Evolutionary conservation across 1,140 invertebrate species (phyloP), one percentile per base, ranked within the genome.

Genomic region (Steinernema khuongi): DNA sequence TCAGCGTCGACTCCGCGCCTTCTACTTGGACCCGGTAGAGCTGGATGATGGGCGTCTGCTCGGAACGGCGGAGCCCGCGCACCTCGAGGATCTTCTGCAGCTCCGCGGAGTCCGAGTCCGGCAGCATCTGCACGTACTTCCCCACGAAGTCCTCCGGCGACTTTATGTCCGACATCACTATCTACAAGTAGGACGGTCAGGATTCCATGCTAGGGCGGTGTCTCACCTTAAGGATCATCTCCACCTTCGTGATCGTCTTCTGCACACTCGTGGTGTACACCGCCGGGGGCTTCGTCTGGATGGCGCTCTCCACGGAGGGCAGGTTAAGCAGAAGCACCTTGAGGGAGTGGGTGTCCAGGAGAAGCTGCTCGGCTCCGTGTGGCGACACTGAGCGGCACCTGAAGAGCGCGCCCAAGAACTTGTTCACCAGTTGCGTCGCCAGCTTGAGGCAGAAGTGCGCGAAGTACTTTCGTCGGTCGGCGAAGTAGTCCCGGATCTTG

Each of bases 391-490:
- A 91, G 80, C 94, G 94, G 82, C 96, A 99, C 83, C 94, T 94
- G 85, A 93, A 97, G 17, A 99, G 87, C 80, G 92, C 91, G 73
- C 92, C 91, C 31, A 97, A 91, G 82, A 95, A 94, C 86, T 97
- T 97, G 18, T 93, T 92, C 17, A 76, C 73, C 72, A 86, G 85
- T 86, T 88, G 91, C 89, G 89, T 90, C 0, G 92, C 93, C 88
- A 98, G 96, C 85, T 95, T 93, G 14, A 96, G 91, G 85, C 95
- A 98, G 82, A 99, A 94, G 86, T 98, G 93, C 0, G 95, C 97
- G 86, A 97, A 99, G 86, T 98, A 98, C 88, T 98, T 99, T 36
- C 95, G 88, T 0, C 94, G 95, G 19, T 92, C 93, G 0, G 92
- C 90, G n/a, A 99, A 88, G 83, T 94, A 92, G 83, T 97, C 94